Evolutionary conservation across 2,113 vertebrate species (phyloP), one percentile per base, ranked within the genome.

Genomic region (Brachyistius frenatus): DNA sequence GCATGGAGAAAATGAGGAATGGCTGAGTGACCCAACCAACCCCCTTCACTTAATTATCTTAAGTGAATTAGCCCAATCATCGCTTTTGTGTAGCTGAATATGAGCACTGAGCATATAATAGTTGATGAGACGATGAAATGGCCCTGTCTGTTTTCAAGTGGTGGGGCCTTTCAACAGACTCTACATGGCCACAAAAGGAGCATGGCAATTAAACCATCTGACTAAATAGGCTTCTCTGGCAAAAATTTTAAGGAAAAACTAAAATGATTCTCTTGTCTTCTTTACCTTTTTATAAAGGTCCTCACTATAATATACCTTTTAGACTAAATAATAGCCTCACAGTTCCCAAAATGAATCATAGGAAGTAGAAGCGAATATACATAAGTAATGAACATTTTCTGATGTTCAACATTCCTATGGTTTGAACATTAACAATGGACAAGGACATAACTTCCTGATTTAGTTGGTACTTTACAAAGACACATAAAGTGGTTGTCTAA

Each of bases 111-210:
- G 46, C 41, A 84, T 68, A 85, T 88, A 73, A 73, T 65, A 57
- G 76, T 76, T 68, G 53, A 71, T 55, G 80, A 80, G 77, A 84
- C 14, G 55, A 82, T 87, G 79, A 82, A 84, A 89, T 87, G 83
- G 73, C 56, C 63, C 55, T 56, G 80, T 86, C 54, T 69, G 67
- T 85, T 86, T 82, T 84, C 80, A 86, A 91, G 87, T 83, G 71
- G 39, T 5, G 37, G 41, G 16, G 54, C 74, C 50, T 86, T 80
- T 80, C 65, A 85, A 30, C 55, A 36, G 69, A 7, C 57, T 73
- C 49, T 70, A 54, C 36, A 73, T 35, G 6, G 78, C 52, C 54
- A 70, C 55, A 76, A 53, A 74, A 49, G 32, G 62, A 75, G 55
- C 63, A 32, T 30, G 64, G 68, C 76, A 85, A 77, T 88, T 85